Percentiles rank a stretch among this genome's conserved stretches.
phyloP scores from a whole-genome alignment of 2,888 invertebrate genomes.

The Euphydryas editha region DNA sequence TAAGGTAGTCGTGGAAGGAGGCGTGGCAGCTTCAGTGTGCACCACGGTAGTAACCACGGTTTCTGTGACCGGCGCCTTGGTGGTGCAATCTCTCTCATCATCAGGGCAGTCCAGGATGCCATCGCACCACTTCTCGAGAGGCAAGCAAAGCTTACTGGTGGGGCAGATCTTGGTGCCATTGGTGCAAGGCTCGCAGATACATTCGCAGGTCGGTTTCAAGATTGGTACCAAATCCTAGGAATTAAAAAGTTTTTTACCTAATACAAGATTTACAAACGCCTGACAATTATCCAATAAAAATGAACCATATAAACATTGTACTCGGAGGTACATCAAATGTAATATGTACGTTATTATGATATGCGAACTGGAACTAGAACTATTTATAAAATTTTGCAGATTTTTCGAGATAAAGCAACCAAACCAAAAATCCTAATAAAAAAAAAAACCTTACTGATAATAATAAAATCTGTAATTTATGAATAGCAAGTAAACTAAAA shows the following conservation, averaged over 20 bases:
- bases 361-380: too few species aligned
- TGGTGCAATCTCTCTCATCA: conserved; percentile 88
- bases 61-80: conserved; percentile 53
- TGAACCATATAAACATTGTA: too few species aligned
- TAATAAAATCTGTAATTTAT: too few species aligned
- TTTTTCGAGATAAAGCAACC: too few species aligned
- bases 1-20: conserved; percentile 38
- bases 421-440: too few species aligned
- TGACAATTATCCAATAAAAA: too few species aligned
- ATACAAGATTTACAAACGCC: too few species aligned
- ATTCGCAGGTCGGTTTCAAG: conserved; percentile 86
- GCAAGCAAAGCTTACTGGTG: conserved; percentile 89
- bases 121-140: conserved; percentile 90
- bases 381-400: too few species aligned
- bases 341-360: too few species aligned
- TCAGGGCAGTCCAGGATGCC: conserved; percentile 92
- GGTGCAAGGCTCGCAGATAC: conserved; percentile 89
- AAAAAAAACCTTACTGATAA: too few species aligned
- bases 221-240: conserved; percentile 83
- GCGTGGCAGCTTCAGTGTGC: conserved; percentile 53
- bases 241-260: background rate
- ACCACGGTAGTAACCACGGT: conserved; percentile 51
- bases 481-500: too few species aligned
- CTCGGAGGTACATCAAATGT: too few species aligned
- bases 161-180: conserved; percentile 87